These are phyloP conservation scores for Leptodirus hochenwartii DNA, from an alignment of 2,888 invertebrate genomes.

Conservation along the genomic window DNA sequence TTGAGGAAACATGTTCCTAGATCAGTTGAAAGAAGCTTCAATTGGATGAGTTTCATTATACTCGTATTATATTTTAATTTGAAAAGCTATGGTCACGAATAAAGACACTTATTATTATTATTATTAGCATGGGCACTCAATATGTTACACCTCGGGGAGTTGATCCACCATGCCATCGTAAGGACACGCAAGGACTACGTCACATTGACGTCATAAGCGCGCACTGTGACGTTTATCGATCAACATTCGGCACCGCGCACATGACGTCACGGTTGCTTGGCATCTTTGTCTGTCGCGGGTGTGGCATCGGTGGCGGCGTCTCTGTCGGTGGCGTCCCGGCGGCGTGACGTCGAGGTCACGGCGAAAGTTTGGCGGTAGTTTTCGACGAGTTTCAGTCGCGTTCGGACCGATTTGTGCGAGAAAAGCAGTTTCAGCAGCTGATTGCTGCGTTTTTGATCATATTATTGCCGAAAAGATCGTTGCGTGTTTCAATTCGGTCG, in stretches of 20 bases:
- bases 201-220: slow-evolving; percentile 18
- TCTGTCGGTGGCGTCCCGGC: slow-evolving; percentile 14
- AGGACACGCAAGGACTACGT: not conserved
- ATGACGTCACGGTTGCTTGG: slow-evolving; percentile 15
- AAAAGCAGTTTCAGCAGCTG: too few relatives aligned
- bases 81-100: too few relatives aligned
- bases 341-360: slow-evolving; percentile 19
- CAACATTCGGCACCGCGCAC: slow-evolving; percentile 21
- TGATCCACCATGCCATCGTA: not conserved
- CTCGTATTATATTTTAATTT: too few relatives aligned
- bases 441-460: too few relatives aligned
- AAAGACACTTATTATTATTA: too few relatives aligned
- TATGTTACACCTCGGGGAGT: too few relatives aligned
- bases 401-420: slow-evolving; percentile 9
- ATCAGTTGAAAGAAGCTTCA: too few relatives aligned
- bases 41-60: too few relatives aligned
- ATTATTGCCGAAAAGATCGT: too few relatives aligned
- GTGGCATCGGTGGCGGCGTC: slow-evolving; percentile 9
- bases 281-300: slow-evolving; percentile 13
- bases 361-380: slow-evolving; percentile 20
- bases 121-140: too few relatives aligned
- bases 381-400: slow-evolving; percentile 11
- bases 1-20: too few relatives aligned
- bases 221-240: slow-evolving; percentile 14
- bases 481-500: too few relatives aligned